Evolutionary conservation across 1,140 invertebrate species (phyloP), one percentile per base, ranked within the genome.

Genomic region (Drosophila neocordata): DNA sequence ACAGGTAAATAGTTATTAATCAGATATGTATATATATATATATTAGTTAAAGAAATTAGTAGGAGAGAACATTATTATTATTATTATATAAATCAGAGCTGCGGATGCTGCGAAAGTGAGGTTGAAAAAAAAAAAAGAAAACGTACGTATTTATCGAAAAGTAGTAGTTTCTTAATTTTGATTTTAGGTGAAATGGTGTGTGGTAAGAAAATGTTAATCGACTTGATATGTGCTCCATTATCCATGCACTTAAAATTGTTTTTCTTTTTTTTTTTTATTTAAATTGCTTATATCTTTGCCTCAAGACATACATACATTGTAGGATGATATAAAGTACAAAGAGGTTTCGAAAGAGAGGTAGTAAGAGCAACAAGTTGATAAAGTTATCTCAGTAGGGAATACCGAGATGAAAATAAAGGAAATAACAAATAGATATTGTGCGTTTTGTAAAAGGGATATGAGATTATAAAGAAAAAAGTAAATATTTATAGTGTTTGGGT

Each of bases 81-180:
- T n/a, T n/a, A n/a, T n/a, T 78, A 78, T 20, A 48, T 48, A 48
- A 48, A 48, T 48, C 41, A 73, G 31, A 77, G 73, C 80, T 70
- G 73, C 56, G 73, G 66, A 77, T 76, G 73, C 73, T 87, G 78
- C 67, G 77, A 85, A 81, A 52, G 75, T 85, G 78, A 87, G 8
- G 60, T 77, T 51, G 65, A 81, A 82, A 67, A 56, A 67, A 56
- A 4, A 44, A 44, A 44, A 48, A 48, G 9, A 48, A 20, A 44
- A 44, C 1, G 13, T 44, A 44, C 37, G n/a, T 38, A 38, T 38
- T 38, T 66, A 79, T 78, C 51, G 60, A 67, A 85, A 77, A 65
- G 24, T 51, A 61, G 24, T 55, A 55, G 55, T 20, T 31, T 75
- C 70, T 58, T 52, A 34, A 69, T 66, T 13, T 52, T 59, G 37